Base-by-base conservation (phyloP, 2,113 vertebrate genomes). In the Campylorhamphus procurvoides region DNA sequence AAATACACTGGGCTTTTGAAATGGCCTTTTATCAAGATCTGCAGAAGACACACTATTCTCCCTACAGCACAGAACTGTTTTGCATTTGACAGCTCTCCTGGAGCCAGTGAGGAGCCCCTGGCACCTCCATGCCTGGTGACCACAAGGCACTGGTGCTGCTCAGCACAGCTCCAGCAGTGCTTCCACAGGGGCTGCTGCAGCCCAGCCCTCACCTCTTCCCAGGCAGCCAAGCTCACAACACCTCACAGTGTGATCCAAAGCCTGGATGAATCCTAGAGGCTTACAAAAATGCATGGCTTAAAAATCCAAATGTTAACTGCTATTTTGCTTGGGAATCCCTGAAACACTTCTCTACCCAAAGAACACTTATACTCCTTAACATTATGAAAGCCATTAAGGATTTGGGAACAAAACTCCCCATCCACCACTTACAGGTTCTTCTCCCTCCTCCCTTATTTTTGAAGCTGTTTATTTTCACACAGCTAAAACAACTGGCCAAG, bases 91-190 rank as follows among this genome's bases (percentile, higher is more conserved):
- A 62, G 7, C 2, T 2, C 46, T 69, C 46, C 20, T 19, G 35
- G 24, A 17, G 33, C 42, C 2, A 1, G 39, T 2, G 9, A 66
- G 58, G 31, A 74, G 53, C 12, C 53, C 79, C 22, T 56, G 6
- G 72, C 37, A 46, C 47, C 18, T 25, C 46, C 1, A 0, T 4
- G 60, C 49, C 7, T 2, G 3, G 56, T 25, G 55, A 37, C 42
- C 84, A 56, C 33, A 10, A n/a, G 77, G 66, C 94, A 29, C 6
- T 0, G 1, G 2, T 6, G 20, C 0, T 0, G 69, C 58, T 25
- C 69, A 55, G 87, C 39, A 1, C 73, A n/a, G 84, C 82, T 83
- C 72, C 12, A 37, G 6, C 7, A 3, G 13, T 4, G 58, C 82
- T 44, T 9, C 64, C 53, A 28, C 53, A 28, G 59, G 40, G 39